Conservation (phyloP, 2,113 vertebrate genomes). For the Willisornis vidua region DNA sequence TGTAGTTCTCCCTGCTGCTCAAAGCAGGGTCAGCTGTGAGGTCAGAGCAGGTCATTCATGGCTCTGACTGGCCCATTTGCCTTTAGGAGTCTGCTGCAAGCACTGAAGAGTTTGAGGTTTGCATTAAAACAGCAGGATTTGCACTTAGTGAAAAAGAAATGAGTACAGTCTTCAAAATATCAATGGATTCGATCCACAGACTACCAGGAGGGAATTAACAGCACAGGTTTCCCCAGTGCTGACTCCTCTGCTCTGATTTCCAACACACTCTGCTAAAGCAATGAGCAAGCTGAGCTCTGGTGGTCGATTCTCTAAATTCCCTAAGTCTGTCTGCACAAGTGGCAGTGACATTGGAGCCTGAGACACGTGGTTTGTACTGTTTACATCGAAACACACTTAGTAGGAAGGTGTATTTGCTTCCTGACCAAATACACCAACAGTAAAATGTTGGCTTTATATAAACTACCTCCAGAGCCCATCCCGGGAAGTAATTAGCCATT, state of each 20-base stretch:
- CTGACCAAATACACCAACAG: background rate
- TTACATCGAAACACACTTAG: background rate
- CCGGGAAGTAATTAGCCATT: constrained; percentile 15
- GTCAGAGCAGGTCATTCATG: background rate
- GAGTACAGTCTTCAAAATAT: background rate
- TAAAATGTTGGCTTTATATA: background rate
- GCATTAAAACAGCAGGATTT: background rate
- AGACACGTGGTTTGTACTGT: background rate
- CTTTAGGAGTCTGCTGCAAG: background rate
- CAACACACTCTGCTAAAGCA: background rate
- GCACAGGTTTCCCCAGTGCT: background rate
- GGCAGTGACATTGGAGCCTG: background rate
- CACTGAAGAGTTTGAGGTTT: background rate
- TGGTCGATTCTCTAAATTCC: background rate
- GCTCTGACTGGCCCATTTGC: background rate
- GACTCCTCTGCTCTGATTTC: background rate
- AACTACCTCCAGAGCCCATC: background rate
- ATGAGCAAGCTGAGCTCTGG: background rate
- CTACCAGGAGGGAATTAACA: background rate
- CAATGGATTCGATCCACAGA: background rate
- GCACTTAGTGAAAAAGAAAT: background rate
- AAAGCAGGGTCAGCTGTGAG: background rate
- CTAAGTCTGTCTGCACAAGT: background rate
- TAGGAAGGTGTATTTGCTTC: background rate
- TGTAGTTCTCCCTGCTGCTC: background rate